phyloP scores from a whole-genome alignment of 2,797 vertebrate species.

The Momotus momota region DNA sequence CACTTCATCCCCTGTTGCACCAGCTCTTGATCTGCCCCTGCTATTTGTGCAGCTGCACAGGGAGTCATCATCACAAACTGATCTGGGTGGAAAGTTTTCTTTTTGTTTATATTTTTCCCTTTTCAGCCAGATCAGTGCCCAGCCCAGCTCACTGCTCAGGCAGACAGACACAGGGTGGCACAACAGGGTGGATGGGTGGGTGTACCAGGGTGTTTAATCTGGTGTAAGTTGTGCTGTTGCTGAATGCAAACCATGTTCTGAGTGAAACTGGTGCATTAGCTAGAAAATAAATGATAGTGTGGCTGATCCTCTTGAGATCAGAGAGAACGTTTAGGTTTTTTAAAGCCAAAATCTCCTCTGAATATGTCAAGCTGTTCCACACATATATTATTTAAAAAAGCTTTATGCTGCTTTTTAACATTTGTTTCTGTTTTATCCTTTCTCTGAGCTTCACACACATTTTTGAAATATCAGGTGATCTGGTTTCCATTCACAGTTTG shows the following conservation, averaged over 20 bases:
- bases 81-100: not conserved
- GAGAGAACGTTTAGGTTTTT: not conserved
- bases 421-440: conserved; percentile 24
- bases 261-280: not conserved
- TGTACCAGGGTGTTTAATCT: not conserved
- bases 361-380: not conserved
- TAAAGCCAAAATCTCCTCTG: not conserved
- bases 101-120: not conserved
- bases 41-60: not conserved
- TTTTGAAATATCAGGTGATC: conserved; percentile 34
- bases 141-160: not conserved
- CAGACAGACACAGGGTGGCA: not conserved
- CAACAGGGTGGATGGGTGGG: not conserved
- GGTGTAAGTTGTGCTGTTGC: not conserved
- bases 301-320: not conserved
- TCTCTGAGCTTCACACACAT: not conserved
- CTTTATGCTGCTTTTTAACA: not conserved
- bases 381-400: not conserved
- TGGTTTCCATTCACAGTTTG: conserved; percentile 18
- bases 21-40: not conserved
- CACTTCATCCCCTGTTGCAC: not conserved
- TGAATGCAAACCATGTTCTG: not conserved
- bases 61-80: not conserved
- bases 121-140: not conserved
- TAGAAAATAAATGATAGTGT: not conserved